phyloP scores from a whole-genome alignment of 2,888 invertebrate genomes.

The Miltochrista miniata region DNA sequence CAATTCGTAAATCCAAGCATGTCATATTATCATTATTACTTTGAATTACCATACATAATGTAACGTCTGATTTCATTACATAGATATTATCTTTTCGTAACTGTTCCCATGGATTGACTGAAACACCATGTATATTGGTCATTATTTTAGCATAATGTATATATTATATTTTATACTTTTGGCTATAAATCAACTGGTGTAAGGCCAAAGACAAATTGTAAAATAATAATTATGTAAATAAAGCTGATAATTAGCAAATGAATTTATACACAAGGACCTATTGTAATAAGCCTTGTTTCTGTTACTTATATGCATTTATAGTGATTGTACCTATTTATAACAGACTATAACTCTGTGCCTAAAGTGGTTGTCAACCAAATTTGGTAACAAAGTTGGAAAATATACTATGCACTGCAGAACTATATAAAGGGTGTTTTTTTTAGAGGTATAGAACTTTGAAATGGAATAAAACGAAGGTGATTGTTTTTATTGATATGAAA shows the following conservation, averaged over 20 bases:
- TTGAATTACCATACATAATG: no score
- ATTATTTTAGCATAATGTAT: no score
- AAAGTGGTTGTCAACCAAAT: neutral
- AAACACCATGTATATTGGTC: no score
- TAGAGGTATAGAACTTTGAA: no score
- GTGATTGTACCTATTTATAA: conserved; percentile 7
- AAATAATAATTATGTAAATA: conserved; percentile 27
- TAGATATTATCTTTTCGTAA: no score
- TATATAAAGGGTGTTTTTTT: neutral
- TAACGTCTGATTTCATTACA: no score
- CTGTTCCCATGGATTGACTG: no score
- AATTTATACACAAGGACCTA: conserved; percentile 4
- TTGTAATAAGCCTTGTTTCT: conserved; percentile 5
- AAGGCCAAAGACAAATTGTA: conserved; percentile 24
- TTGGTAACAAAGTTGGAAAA: conserved; percentile 1
- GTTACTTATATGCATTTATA: conserved; percentile 1
- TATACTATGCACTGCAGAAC: conserved; percentile 6
- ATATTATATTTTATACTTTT: conserved; percentile 12
- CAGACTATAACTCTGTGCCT: neutral
- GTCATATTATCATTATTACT: no score
- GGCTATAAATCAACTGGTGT: conserved; percentile 15
- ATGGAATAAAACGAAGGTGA: no score
- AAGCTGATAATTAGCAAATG: conserved; percentile 14
- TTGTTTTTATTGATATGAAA: no score
- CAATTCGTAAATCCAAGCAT: no score